A percentile compares a stretch with the other conserved stretches of the same genome.
Conservation (phyloP, 2,797 vertebrate species). For the Columba guinea region DNA sequence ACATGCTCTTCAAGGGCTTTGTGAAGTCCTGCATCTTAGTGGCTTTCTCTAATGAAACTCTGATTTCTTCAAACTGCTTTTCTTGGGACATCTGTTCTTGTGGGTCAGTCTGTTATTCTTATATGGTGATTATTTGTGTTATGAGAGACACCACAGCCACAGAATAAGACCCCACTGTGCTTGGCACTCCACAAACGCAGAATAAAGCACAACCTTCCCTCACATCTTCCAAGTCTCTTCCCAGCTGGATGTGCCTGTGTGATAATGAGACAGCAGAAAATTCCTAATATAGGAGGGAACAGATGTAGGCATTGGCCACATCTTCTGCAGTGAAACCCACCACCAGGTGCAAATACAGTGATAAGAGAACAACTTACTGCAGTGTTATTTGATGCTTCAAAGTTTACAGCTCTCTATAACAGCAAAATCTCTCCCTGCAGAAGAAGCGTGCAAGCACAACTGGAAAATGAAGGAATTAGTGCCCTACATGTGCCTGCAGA, state of each 20-base stretch:
- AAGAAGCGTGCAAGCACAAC: rapidly evolving
- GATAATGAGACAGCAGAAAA: background rate
- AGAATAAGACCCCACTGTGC: background rate
- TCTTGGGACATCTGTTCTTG: background rate
- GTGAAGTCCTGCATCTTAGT: background rate
- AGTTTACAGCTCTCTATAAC: background rate
- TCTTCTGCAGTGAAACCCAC: background rate
- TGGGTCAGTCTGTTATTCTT: background rate
- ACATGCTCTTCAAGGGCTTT: background rate
- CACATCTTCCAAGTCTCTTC: background rate
- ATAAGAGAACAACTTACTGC: background rate
- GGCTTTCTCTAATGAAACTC: background rate
- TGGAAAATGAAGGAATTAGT: background rate
- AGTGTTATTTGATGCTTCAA: background rate
- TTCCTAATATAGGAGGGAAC: background rate
- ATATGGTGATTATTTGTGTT: conserved; percentile 30
- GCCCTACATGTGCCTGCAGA: background rate
- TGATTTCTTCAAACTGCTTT: background rate
- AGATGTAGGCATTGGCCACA: background rate
- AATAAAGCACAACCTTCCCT: background rate
- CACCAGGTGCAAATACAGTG: rapidly evolving
- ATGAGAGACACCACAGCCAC: background rate
- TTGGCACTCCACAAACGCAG: background rate
- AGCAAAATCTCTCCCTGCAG: background rate
- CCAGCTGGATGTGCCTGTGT: background rate